These are phyloP conservation scores for Hydrolagus affinis DNA, from an alignment of 2,113 vertebrate species.

Conservation along the genomic window DNA sequence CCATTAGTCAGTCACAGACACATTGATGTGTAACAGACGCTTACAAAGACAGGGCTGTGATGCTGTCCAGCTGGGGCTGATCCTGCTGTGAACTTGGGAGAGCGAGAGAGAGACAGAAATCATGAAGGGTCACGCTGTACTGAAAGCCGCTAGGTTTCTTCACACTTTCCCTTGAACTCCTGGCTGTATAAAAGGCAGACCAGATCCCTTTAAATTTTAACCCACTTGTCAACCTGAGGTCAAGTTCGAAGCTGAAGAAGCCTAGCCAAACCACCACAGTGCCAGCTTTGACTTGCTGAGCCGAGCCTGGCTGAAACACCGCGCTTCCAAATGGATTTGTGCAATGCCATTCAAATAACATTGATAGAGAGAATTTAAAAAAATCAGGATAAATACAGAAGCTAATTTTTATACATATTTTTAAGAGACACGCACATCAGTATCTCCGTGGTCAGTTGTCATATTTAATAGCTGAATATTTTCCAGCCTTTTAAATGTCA, in stretches of 20 bases:
- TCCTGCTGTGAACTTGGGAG: conserved; percentile 17
- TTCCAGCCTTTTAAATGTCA: not conserved
- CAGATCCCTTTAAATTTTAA: not conserved
- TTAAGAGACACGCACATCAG: not conserved
- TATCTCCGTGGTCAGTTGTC: not conserved
- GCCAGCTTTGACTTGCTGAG: not conserved
- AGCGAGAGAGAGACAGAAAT: not conserved
- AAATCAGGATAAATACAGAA: not conserved
- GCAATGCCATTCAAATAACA: not conserved
- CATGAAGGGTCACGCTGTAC: conserved; percentile 1
- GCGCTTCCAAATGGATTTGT: no score
- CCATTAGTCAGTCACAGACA: conserved; percentile 30
- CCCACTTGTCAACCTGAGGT: conserved; percentile 2
- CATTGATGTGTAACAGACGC: conserved; percentile 31
- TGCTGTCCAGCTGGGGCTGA: conserved; percentile 30
- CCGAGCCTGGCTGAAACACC: no score
- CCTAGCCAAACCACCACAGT: not conserved
- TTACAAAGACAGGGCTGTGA: conserved; percentile 29
- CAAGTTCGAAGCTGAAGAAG: not conserved
- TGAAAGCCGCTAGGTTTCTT: not conserved
- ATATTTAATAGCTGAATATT: not conserved
- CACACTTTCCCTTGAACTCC: conserved; percentile 25
- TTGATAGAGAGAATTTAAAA: not conserved
- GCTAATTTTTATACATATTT: not conserved
- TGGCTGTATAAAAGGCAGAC: not conserved